A percentile compares a stretch with the other conserved stretches of the same genome.
Conservation (phyloP, 2,888 invertebrate genomes). For the Drosophila mulleri region DNA sequence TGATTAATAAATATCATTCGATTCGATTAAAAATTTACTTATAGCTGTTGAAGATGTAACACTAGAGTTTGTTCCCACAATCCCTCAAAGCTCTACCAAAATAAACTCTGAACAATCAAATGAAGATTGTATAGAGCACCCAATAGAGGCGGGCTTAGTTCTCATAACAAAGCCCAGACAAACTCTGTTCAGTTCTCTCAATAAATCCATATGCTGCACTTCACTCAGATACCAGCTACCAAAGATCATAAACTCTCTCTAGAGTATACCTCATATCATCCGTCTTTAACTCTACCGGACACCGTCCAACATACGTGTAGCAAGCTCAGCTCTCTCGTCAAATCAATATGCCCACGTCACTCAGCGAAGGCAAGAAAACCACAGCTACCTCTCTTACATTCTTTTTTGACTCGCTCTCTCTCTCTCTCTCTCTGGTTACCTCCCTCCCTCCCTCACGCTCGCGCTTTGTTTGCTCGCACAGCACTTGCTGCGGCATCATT, state of each 20-base stretch:
- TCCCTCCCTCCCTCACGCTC: neutral
- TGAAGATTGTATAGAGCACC: too few species aligned
- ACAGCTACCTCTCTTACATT: neutral
- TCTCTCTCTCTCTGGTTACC: neutral
- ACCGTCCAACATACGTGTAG: neutral
- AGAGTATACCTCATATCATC: neutral
- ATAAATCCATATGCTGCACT: too few species aligned
- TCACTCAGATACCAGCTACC: too few species aligned
- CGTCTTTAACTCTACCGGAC: neutral
- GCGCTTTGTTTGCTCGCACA: neutral
- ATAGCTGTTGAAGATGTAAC: too few species aligned
- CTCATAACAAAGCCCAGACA: too few species aligned
- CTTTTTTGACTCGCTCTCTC: neutral
- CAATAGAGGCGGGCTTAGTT: too few species aligned
- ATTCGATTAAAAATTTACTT: too few species aligned
- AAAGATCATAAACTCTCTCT: neutral
- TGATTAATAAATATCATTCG: too few species aligned
- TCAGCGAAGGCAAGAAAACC: neutral
- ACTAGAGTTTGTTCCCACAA: too few species aligned
- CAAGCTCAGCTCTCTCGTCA: neutral
- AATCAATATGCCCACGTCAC: neutral
- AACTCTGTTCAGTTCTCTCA: too few species aligned
- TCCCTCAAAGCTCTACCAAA: too few species aligned
- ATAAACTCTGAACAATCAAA: too few species aligned
- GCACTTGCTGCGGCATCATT: conserved; percentile 56